phyloP scores from a whole-genome alignment of 2,797 vertebrate species.

The Alauda arvensis region DNA sequence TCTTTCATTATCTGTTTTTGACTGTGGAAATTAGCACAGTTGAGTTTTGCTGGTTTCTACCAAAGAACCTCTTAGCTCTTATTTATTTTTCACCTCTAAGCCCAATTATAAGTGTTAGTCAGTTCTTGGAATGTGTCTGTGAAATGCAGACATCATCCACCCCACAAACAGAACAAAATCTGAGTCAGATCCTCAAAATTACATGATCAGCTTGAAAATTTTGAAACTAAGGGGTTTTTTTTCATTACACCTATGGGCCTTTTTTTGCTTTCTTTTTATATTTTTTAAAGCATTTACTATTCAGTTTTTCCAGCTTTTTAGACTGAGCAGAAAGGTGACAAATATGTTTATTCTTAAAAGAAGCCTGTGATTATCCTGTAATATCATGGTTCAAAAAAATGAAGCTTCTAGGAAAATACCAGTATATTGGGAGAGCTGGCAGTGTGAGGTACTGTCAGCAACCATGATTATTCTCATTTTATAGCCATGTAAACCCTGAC shows the following conservation, averaged over 20 bases:
- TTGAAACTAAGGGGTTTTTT: background rate
- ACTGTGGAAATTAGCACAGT: background rate
- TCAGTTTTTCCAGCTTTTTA: background rate
- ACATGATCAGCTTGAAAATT: constrained; percentile 37
- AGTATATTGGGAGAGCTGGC: background rate
- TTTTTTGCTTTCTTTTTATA: background rate
- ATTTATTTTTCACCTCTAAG: background rate
- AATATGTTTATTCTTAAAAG: background rate
- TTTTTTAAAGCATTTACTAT: background rate
- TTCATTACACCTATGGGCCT: background rate
- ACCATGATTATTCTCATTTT: background rate
- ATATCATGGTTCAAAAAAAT: background rate
- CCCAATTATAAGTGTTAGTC: constrained; percentile 4
- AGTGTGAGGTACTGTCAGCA: background rate
- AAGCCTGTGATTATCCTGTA: background rate
- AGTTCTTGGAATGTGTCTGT: constrained; percentile 7
- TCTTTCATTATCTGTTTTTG: background rate
- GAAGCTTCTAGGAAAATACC: background rate
- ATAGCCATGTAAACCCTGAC: background rate
- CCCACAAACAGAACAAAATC: constrained; percentile 6
- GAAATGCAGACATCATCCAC: constrained; percentile 1
- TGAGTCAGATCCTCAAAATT: constrained; percentile 48
- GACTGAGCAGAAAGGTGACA: background rate
- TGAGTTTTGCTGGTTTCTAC: background rate
- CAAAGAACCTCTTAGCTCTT: background rate